phyloP scores from a whole-genome alignment of 2,797 vertebrate species.

The Moxostoma hubbsi region DNA sequence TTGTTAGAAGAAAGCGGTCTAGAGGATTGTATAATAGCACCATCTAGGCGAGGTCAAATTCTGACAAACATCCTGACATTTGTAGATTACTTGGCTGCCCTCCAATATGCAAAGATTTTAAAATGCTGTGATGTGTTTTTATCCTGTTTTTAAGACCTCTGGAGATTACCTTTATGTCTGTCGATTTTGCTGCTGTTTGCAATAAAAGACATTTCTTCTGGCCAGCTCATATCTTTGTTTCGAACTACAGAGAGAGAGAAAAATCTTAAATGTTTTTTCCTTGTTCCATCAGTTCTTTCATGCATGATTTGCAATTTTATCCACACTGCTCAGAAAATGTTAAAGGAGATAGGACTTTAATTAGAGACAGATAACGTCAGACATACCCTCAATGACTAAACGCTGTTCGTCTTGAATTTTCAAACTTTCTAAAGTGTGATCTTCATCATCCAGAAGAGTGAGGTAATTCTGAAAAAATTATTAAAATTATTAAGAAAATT shows the following conservation, averaged over 20 bases:
- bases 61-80: slow-evolving; percentile 28
- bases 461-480: slow-evolving; percentile 87
- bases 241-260: slow-evolving; percentile 82
- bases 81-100: background rate
- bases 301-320: slow-evolving; percentile 31
- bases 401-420: slow-evolving; percentile 98
- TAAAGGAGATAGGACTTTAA: slow-evolving; percentile 17
- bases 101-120: slow-evolving; percentile 21
- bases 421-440: slow-evolving; percentile 93
- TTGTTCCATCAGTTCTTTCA: slow-evolving; percentile 7
- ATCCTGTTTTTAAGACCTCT: background rate
- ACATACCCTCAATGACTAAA: slow-evolving; percentile 94
- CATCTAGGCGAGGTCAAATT: slow-evolving; percentile 19
- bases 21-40: background rate
- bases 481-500: slow-evolving; percentile 3
- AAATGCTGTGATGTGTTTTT: background rate
- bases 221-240: slow-evolving; percentile 99
- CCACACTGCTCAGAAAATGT: slow-evolving; percentile 21
- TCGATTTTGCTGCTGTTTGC: slow-evolving; percentile 99
- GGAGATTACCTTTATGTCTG: slow-evolving; percentile 91
- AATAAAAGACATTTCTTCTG: slow-evolving; percentile 99
- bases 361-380: background rate
- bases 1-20: background rate
- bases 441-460: slow-evolving; percentile 95
- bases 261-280: slow-evolving; percentile 1